These are phyloP conservation scores for Osmerus mordax DNA, from an alignment of 2,113 vertebrate genomes.

Conservation along the genomic window DNA sequence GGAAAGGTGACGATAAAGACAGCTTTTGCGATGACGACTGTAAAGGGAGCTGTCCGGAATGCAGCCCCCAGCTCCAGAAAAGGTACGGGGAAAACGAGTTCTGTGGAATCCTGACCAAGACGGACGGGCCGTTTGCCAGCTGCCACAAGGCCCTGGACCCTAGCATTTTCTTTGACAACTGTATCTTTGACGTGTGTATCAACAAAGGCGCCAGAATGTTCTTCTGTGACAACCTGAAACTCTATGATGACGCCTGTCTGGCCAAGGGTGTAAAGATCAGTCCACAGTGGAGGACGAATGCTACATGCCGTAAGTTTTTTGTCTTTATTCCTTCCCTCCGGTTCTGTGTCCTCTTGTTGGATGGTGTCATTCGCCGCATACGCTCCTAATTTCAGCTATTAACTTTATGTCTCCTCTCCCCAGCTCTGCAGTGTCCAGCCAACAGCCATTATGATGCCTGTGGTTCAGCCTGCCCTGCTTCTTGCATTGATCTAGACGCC, in stretches of 20 bases:
- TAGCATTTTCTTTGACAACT: constrained; percentile 59
- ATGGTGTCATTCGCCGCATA: too few relatives aligned
- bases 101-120: constrained; percentile 36
- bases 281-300: constrained; percentile 35
- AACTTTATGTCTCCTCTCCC: not conserved
- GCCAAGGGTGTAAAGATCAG: constrained; percentile 33
- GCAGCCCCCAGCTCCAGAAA: constrained; percentile 1
- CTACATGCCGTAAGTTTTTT: constrained; percentile 47
- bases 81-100: constrained; percentile 15
- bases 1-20: constrained; percentile 27
- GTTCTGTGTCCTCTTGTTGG: too few relatives aligned
- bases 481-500: constrained; percentile 17
- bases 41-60: constrained; percentile 34
- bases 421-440: constrained; percentile 30
- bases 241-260: constrained; percentile 64
- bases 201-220: not conserved
- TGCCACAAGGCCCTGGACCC: constrained; percentile 65
- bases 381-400: not conserved
- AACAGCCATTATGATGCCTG: constrained; percentile 43
- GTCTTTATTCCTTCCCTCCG: not conserved
- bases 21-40: constrained; percentile 48
- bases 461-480: constrained; percentile 24
- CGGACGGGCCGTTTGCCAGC: constrained; percentile 55
- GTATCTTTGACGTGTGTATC: constrained; percentile 69
- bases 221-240: constrained; percentile 61